Evolutionary conservation across 2,113 vertebrate genomes (phyloP).

Genomic region (Mola mola): DNA sequence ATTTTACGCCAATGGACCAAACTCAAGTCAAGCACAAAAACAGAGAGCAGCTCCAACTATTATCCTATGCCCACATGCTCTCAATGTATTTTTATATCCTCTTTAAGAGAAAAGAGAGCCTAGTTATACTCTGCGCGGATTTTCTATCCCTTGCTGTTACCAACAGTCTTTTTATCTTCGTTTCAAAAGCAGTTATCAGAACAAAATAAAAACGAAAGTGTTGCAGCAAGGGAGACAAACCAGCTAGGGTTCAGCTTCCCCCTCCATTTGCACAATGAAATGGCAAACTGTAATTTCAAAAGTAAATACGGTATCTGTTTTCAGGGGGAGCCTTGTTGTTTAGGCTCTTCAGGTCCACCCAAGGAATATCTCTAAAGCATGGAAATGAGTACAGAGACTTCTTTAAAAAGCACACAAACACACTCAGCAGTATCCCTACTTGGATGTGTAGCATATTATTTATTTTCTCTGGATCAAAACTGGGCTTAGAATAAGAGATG

Average conservation of each 20-base stretch:
- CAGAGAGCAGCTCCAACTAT: not conserved
- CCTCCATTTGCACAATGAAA: slow-evolving; percentile 20
- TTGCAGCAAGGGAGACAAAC: slow-evolving; percentile 30
- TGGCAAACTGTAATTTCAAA: slow-evolving; percentile 32
- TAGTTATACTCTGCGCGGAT: slow-evolving; percentile 27
- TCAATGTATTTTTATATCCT: slow-evolving; percentile 35
- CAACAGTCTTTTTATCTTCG: slow-evolving; percentile 23
- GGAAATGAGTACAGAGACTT: slow-evolving; percentile 18
- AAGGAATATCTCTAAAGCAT: slow-evolving; percentile 29
- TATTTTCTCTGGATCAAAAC: slow-evolving; percentile 35
- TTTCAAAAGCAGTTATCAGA: slow-evolving; percentile 5
- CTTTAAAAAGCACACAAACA: slow-evolving; percentile 19
- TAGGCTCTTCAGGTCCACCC: slow-evolving; percentile 5
- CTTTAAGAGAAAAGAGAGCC: slow-evolving; percentile 23
- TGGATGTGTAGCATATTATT: slow-evolving; percentile 10
- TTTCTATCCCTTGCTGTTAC: slow-evolving; percentile 22
- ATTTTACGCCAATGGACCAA: slow-evolving; percentile 8
- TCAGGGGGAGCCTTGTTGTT: slow-evolving; percentile 14
- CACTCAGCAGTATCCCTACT: not conserved
- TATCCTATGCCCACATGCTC: slow-evolving; percentile 10
- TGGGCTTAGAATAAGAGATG: too few species aligned
- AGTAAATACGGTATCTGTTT: slow-evolving; percentile 45
- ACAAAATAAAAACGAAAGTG: not conserved
- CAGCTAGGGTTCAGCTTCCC: slow-evolving; percentile 1
- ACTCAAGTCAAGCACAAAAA: slow-evolving; percentile 12